Conservation (phyloP, 2,113 vertebrate genomes). For the Cyprinodon variegatus region DNA sequence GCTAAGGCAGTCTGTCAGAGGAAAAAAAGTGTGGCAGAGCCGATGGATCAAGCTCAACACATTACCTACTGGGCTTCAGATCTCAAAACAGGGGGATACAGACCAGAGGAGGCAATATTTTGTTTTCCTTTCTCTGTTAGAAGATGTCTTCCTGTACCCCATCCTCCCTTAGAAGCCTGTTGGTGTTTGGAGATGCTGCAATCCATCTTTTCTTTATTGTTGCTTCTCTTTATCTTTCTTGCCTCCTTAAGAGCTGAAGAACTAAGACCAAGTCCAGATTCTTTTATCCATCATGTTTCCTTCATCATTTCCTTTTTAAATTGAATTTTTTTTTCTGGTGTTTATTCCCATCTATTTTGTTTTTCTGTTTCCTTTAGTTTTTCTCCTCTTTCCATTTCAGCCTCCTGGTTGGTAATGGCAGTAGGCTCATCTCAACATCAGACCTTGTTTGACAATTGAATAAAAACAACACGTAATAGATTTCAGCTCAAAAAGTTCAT, state of each 20-base stretch:
- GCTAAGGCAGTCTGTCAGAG: slow-evolving; percentile 15
- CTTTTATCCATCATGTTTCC: slow-evolving; percentile 20
- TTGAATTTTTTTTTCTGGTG: slow-evolving; percentile 7
- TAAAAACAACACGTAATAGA: background rate
- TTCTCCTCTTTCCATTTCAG: background rate
- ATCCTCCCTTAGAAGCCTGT: slow-evolving; percentile 18
- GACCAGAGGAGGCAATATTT: slow-evolving; percentile 10
- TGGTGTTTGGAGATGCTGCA: slow-evolving; percentile 35
- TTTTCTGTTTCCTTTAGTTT: background rate
- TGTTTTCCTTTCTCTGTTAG: slow-evolving; percentile 10
- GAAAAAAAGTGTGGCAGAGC: slow-evolving; percentile 7
- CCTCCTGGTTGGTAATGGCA: background rate
- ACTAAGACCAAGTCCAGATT: slow-evolving; percentile 15
- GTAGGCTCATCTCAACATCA: background rate
- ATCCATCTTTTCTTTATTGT: slow-evolving; percentile 52
- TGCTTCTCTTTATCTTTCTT: slow-evolving; percentile 30
- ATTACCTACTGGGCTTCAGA: slow-evolving; percentile 12
- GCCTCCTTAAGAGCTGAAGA: slow-evolving; percentile 23
- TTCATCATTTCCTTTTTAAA: slow-evolving; percentile 14
- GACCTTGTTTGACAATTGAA: background rate
- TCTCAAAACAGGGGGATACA: background rate
- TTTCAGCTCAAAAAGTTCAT: background rate
- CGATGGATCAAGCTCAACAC: slow-evolving; percentile 26
- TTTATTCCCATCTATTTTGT: slow-evolving; percentile 10
- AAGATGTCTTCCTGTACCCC: background rate